These are phyloP conservation scores for Homarus gammarus DNA, from an alignment of 2,888 invertebrate genomes.

Conservation along the genomic window DNA sequence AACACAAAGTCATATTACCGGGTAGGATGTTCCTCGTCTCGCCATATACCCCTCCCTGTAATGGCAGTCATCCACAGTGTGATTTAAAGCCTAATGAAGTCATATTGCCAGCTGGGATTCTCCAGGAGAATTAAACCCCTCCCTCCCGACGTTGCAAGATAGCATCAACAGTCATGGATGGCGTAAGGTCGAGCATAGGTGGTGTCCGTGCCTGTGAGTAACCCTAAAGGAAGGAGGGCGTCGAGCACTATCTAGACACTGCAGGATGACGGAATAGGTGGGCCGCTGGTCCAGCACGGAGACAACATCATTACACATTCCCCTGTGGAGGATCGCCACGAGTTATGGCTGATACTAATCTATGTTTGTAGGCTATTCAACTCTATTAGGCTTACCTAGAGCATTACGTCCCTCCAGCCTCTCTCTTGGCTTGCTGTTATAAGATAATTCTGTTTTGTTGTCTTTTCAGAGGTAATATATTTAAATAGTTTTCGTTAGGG, in stretches of 20 bases:
- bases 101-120: slow-evolving; percentile 52
- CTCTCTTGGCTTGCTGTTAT: not conserved
- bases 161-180: not conserved
- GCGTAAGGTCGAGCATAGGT: not conserved
- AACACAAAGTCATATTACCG: no score
- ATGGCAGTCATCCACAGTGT: slow-evolving; percentile 53
- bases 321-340: slow-evolving; percentile 36
- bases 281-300: slow-evolving; percentile 5
- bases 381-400: slow-evolving; percentile 16
- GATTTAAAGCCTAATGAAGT: slow-evolving; percentile 65
- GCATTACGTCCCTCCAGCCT: not conserved
- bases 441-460: not conserved
- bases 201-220: not conserved
- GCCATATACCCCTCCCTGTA: slow-evolving; percentile 9
- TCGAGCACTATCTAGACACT: slow-evolving; percentile 17
- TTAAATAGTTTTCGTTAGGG: not conserved
- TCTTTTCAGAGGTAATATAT: not conserved
- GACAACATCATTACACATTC: slow-evolving; percentile 50
- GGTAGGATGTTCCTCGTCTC: not conserved
- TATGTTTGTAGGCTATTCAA: slow-evolving; percentile 27
- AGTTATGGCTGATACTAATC: slow-evolving; percentile 51
- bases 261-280: slow-evolving; percentile 8
- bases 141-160: no score
- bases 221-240: slow-evolving; percentile 2
- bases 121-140: slow-evolving; percentile 27